Evolutionary conservation across 2,113 vertebrate genomes (phyloP).

Genomic region (Cyphomyrus discorhynchus): DNA sequence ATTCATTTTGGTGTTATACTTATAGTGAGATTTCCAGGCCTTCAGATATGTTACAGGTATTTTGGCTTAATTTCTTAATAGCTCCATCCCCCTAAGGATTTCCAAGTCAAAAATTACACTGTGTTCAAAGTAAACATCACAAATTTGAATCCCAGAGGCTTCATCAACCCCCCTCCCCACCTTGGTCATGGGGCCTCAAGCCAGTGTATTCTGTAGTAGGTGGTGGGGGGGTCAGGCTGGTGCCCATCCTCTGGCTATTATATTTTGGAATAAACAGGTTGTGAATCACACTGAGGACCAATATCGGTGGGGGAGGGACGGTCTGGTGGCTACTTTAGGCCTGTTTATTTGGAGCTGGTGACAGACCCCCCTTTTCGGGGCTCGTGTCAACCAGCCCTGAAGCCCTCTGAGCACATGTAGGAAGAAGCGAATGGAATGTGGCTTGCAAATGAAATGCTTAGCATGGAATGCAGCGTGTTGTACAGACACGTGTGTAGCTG

Average conservation of each 20-base stretch:
- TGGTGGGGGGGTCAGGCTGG: not conserved
- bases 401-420: not conserved
- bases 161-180: not conserved
- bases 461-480: not conserved
- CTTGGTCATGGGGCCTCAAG: not conserved
- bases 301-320: not conserved
- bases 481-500: not conserved
- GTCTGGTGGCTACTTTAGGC: not conserved
- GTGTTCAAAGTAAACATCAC: not conserved
- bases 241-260: not conserved
- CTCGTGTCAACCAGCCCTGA: not conserved
- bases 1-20: not conserved
- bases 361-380: not conserved
- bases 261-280: not conserved
- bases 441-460: not conserved
- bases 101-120: not conserved
- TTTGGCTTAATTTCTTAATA: not conserved
- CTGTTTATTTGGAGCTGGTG: not conserved
- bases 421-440: not conserved
- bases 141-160: not conserved
- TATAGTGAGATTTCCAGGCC: not conserved
- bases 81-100: not conserved
- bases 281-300: not conserved
- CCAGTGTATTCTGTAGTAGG: not conserved
- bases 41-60: not conserved